These are phyloP conservation scores for Euproctis similis DNA, from an alignment of 2,888 invertebrate species.

Conservation along the genomic window DNA sequence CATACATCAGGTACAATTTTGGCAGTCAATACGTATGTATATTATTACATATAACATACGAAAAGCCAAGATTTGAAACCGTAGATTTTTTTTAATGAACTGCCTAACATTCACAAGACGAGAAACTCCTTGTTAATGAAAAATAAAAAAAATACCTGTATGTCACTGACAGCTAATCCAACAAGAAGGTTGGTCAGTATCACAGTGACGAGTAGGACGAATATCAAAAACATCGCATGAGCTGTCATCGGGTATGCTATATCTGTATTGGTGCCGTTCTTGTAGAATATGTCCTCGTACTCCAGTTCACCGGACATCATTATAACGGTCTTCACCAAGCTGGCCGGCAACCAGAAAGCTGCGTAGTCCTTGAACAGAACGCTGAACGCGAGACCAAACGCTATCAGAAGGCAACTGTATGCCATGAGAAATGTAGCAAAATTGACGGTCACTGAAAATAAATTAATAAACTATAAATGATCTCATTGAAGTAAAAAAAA, in stretches of 20 bases:
- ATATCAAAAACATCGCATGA: conserved; percentile 84
- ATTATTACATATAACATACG: too few species aligned
- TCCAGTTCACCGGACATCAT: conserved; percentile 94
- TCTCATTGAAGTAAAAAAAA: not conserved
- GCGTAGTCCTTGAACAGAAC: conserved; percentile 86
- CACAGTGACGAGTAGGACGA: conserved; percentile 86
- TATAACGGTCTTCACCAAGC: conserved; percentile 85
- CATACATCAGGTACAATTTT: too few species aligned
- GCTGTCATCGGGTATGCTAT: conserved; percentile 83
- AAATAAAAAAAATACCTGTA: conserved; percentile 63
- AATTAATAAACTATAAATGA: too few species aligned
- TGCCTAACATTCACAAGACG: too few species aligned
- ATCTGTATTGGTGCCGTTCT: conserved; percentile 55
- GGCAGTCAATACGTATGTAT: too few species aligned
- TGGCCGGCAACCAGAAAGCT: conserved; percentile 80
- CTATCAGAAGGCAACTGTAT: conserved; percentile 86
- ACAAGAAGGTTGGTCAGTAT: conserved; percentile 89
- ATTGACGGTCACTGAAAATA: conserved; percentile 81
- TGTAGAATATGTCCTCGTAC: conserved; percentile 88
- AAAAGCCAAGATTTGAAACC: too few species aligned
- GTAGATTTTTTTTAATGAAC: too few species aligned
- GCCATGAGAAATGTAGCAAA: conserved; percentile 88
- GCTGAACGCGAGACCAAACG: conserved; percentile 87
- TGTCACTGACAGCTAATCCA: conserved; percentile 90
- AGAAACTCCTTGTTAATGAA: too few species aligned